Evolutionary conservation across 92 coral and sea anemone species (phyloP), one percentile per base, ranked within the genome.

Genomic region (Diadumene lineata): DNA sequence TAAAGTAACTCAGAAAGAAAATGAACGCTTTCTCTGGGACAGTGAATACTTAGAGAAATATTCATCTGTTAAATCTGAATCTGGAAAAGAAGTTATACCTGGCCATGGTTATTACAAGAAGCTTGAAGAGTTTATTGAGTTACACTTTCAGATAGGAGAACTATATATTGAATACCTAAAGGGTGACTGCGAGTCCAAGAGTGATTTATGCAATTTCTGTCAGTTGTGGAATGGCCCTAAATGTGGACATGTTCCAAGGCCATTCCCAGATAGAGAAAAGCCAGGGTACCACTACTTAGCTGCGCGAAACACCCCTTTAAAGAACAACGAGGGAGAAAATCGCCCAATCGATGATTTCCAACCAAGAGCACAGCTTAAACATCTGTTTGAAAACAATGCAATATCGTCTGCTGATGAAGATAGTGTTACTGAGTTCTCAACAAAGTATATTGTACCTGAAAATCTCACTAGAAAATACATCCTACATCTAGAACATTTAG

Each of bases 191-290:
- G 33, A 21, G 56, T 11, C 11, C 56, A 64, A 73, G 24, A 43
- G 72, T 58, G 23, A 33, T n/a, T 48, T 66, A 9, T 73, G 89
- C 29, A 68, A 69, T 48, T 82, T 69, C 69, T 87, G 92, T 73
- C 34, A 78, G 23, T 34, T 51, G 66, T 87, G 84, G 82, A 60
- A 62, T 60, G 85, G 92, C n/a, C 82, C 92, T 25, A 50, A 38
- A 44, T 66, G 78, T 30, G 72, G 48, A 56, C 43, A 46, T 30
- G 73, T 86, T 16, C 87, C 87, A 55, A 77, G 77, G 68, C 84
- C 91, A 0, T 76, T 70, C 61, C 84, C 91, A 31, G 87, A 86
- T 69, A 79, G 82, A 64, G 63, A 79, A 43, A 76, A 81, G 22
- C 81, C 87, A n/a, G n/a, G n/a, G n/a, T n/a, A 17, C 84, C 91